A percentile compares a stretch with the other conserved stretches of the same genome.
These are phyloP conservation scores for Vimba vimba DNA, from an alignment of 2,113 vertebrate species.

Conservation along the genomic window DNA sequence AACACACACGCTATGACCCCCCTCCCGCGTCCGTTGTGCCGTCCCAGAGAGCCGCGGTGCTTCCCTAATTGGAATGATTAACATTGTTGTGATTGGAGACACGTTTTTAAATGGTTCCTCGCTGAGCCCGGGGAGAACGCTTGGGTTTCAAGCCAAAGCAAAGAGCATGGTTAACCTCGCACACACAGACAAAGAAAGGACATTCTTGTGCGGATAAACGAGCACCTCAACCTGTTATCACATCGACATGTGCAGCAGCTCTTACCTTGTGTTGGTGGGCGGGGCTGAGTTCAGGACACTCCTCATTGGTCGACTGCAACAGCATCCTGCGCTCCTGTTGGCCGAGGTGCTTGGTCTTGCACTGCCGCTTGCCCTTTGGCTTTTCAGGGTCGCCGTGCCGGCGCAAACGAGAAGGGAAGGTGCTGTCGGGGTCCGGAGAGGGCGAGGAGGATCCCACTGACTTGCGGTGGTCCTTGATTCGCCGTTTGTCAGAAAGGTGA, in stretches of 20 bases:
- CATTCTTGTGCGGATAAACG: neutral
- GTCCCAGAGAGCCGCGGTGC: slow-evolving; percentile 24
- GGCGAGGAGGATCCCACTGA: slow-evolving; percentile 77
- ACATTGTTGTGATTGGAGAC: slow-evolving; percentile 52
- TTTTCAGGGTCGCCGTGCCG: slow-evolving; percentile 92
- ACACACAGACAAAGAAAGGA: slow-evolving; percentile 3
- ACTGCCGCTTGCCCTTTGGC: slow-evolving; percentile 97
- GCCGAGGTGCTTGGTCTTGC: slow-evolving; percentile 97
- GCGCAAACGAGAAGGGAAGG: slow-evolving; percentile 81
- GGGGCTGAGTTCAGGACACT: slow-evolving; percentile 58
- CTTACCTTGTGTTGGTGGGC: slow-evolving; percentile 73
- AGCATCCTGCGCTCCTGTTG: slow-evolving; percentile 83
- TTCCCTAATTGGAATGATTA: slow-evolving; percentile 56
- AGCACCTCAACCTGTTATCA: neutral
- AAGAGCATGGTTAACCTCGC: neutral
- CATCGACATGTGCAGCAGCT: neutral
- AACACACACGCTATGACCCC: slow-evolving; percentile 44
- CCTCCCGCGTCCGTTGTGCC: slow-evolving; percentile 29
- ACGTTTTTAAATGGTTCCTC: slow-evolving; percentile 44
- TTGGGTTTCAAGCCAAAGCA: slow-evolving; percentile 3
- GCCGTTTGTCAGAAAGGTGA: slow-evolving; percentile 86
- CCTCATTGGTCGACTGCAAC: slow-evolving; percentile 73
- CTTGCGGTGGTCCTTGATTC: slow-evolving; percentile 88
- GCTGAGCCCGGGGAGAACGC: slow-evolving; percentile 18
- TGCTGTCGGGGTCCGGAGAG: slow-evolving; percentile 79